Evolutionary conservation across 2,113 vertebrate species (phyloP), one percentile per base, ranked within the genome.

Genomic region (Sorex fumeus): DNA sequence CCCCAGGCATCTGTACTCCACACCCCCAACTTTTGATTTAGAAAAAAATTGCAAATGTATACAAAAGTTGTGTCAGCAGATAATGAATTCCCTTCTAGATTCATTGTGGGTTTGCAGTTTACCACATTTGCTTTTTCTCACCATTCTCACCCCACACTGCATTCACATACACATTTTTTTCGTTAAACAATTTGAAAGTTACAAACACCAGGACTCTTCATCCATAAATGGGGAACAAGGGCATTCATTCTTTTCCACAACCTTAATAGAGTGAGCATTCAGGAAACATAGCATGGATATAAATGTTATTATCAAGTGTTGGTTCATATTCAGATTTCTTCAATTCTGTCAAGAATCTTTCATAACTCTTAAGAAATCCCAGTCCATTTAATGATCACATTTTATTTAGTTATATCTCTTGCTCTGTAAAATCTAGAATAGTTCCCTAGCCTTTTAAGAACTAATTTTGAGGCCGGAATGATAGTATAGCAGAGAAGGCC

Each of bases 401-500:
- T 86, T 21, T 67, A 86, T 91, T 93, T 92, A 32, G 43, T 90
- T 93, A 72, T 72, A 71, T 84, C 13, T 92, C 72, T 87, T 50
- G 83, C 30, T 87, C 83, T 93, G 40, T 80, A 30, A 88, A 47
- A 70, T 81, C 43, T 81, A 21, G 6, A 77, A 60, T 19, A 88
- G n/a, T 71, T 82, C 34, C 36, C 23, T 89, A 80, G n/a, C 6
- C n/a, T 93, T 95, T 93, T 50, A 76, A 79, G 85, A 87, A 66
- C 64, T 72, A 85, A 86, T 53, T 70, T 40, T 40, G 3, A 7
- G 40, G 40, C 40, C 7, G 40, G 40, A 40, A 7, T 3, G 40
- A 40, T 40, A 40, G 40, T 40, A 40, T 7, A 40, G 4, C 40
- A 40, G 40, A 40, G 40, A 40, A 40, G 40, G 40, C 40, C n/a